phyloP scores from a whole-genome alignment of 2,888 invertebrate species.

The Leucozona laternaria region DNA sequence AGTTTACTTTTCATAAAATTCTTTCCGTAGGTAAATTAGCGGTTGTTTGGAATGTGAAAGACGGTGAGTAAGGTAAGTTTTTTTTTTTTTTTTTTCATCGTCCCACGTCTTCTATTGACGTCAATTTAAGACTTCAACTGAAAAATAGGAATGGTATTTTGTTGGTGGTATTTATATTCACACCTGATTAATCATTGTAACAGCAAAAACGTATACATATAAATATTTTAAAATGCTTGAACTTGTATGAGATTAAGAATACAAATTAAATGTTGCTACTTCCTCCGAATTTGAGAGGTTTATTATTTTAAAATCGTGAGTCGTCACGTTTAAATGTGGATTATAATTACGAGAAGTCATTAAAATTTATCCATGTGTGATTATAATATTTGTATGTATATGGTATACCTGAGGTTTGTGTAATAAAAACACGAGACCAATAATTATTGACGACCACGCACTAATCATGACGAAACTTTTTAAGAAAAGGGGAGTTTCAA shows the following conservation, averaged over 20 bases:
- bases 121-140: conserved; percentile 2
- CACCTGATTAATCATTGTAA: conserved; percentile 19
- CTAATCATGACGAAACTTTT: too few relatives aligned
- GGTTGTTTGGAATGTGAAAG: conserved; percentile 5
- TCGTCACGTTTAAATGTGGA: neutral
- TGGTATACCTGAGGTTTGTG: neutral
- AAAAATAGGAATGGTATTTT: neutral
- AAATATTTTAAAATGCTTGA: neutral
- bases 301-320: neutral
- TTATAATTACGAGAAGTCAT: neutral
- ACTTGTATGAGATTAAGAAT: neutral
- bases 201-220: too few relatives aligned
- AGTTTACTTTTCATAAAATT: conserved; percentile 23
- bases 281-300: neutral
- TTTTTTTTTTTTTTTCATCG: neutral
- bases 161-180: neutral
- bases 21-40: neutral
- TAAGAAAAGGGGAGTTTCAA: too few relatives aligned
- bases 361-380: neutral
- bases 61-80: conserved; percentile 1
- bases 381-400: too few relatives aligned
- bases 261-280: neutral
- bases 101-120: conserved; percentile 13
- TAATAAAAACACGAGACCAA: neutral
- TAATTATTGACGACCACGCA: too few relatives aligned